phyloP scores from a whole-genome alignment of 2,113 vertebrate genomes.

The Rhizomys pruinosus region DNA sequence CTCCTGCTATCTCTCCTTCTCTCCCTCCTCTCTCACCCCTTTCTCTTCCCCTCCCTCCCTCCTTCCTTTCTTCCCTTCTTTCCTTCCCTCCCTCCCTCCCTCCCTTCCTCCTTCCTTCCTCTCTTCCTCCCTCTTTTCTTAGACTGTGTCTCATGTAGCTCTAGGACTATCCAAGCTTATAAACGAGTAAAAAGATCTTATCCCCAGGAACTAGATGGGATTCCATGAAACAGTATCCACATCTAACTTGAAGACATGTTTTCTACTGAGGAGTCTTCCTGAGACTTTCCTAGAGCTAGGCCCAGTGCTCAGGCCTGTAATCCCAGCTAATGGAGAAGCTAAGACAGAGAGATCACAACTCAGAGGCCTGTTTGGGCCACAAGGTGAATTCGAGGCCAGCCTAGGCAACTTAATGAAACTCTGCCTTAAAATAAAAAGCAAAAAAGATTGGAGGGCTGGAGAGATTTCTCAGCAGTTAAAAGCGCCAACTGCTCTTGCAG shows the following conservation, averaged over 20 bases:
- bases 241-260: conserved; percentile 13
- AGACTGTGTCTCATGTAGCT: neutral
- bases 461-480: too few species aligned
- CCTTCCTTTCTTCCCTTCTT: neutral
- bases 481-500: too few species aligned
- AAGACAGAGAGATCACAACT: neutral
- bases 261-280: neutral
- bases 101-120: rapidly evolving
- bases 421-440: neutral
- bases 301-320: too few species aligned
- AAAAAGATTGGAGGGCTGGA: too few species aligned
- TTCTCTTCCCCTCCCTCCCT: too few species aligned
- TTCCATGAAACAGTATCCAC: neutral
- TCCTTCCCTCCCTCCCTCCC: too few species aligned
- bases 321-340: neutral
- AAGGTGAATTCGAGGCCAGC: neutral
- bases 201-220: neutral
- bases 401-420: neutral
- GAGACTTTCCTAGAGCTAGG: neutral
- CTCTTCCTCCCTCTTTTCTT: neutral
- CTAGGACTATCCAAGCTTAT: neutral
- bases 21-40: neutral
- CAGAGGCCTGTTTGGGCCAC: neutral
- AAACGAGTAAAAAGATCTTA: conserved; percentile 21
- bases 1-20: rapidly evolving